Evolutionary conservation across 1,140 invertebrate species (phyloP).

Genomic region (Penaeus vannamei): DNA sequence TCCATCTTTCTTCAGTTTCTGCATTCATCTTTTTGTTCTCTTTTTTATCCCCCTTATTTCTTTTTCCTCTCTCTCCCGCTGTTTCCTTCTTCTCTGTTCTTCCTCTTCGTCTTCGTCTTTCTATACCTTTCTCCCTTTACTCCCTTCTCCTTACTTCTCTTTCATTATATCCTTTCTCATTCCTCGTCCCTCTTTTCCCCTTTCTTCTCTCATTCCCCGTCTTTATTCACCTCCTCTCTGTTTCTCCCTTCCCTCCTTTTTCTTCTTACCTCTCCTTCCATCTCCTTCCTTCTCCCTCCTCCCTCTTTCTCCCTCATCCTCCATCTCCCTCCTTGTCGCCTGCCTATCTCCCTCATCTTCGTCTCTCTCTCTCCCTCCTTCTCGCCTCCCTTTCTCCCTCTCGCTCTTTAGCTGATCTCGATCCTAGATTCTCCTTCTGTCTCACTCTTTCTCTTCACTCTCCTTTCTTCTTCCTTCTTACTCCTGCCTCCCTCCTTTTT

Average conservation of each 20-base stretch:
- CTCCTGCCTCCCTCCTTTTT: not conserved
- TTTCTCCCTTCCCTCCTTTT: no score
- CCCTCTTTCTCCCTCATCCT: not conserved
- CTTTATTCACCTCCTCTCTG: no score
- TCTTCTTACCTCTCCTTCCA: no score
- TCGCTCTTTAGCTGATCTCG: no score
- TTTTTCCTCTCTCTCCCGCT: no score
- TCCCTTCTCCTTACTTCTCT: no score
- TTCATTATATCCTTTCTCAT: not conserved
- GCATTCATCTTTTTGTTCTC: slow-evolving; percentile 11
- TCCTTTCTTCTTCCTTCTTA: not conserved
- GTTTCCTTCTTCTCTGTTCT: slow-evolving; percentile 40
- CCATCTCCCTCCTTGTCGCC: not conserved
- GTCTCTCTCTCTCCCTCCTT: no score
- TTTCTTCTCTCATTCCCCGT: no score
- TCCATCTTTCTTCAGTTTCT: not conserved
- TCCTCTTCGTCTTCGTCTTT: not conserved
- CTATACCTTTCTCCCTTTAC: no score
- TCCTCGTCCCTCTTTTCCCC: not conserved
- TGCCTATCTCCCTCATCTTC: not conserved
- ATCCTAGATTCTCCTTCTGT: slow-evolving; percentile 15
- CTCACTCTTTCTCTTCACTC: not conserved
- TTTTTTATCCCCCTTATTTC: not conserved
- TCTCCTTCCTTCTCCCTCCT: not conserved
- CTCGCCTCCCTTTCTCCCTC: no score